Percentiles rank a stretch among this genome's conserved stretches.
Evolutionary conservation across 1,140 invertebrate genomes (phyloP).

Genomic region (Nephila pilipes): DNA sequence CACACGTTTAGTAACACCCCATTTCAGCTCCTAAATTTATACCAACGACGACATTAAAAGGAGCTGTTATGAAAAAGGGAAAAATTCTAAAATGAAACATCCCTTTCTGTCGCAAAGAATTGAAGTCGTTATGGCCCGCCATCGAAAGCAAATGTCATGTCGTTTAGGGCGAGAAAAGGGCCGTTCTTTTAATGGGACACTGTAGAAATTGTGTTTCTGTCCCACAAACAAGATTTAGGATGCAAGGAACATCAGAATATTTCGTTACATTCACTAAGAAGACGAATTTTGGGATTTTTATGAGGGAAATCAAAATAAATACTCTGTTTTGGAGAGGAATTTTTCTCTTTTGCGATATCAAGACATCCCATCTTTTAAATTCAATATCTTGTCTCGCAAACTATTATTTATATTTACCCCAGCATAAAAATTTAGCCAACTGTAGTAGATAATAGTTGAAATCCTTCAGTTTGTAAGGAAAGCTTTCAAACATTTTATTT

Average conservation of each 20-base stretch:
- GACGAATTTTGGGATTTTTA: not conserved
- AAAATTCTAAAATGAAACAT: not conserved
- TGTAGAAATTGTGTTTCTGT: slow-evolving; percentile 53
- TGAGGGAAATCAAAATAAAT: not conserved
- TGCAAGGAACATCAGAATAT: slow-evolving; percentile 1
- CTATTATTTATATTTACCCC: too few relatives aligned
- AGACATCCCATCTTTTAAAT: not conserved
- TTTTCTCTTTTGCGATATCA: not conserved
- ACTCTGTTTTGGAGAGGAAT: not conserved
- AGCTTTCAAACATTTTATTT: too few relatives aligned
- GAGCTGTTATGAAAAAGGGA: not conserved
- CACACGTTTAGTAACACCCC: not conserved
- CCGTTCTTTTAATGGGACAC: slow-evolving; percentile 42
- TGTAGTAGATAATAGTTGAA: too few relatives aligned
- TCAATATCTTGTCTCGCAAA: too few relatives aligned
- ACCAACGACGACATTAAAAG: slow-evolving; percentile 32
- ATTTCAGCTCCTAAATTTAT: slow-evolving; percentile 3
- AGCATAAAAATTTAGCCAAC: too few relatives aligned
- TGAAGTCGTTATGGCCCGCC: slow-evolving; percentile 21
- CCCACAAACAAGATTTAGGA: slow-evolving; percentile 44
- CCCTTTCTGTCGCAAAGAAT: slow-evolving; percentile 5
- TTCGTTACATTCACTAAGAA: not conserved
- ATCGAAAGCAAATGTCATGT: slow-evolving; percentile 46
- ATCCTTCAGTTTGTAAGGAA: too few relatives aligned
- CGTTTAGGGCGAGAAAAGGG: slow-evolving; percentile 53